Evolutionary conservation across 2,113 vertebrate species (phyloP), one percentile per base, ranked within the genome.

Genomic region (Athene cunicularia): DNA sequence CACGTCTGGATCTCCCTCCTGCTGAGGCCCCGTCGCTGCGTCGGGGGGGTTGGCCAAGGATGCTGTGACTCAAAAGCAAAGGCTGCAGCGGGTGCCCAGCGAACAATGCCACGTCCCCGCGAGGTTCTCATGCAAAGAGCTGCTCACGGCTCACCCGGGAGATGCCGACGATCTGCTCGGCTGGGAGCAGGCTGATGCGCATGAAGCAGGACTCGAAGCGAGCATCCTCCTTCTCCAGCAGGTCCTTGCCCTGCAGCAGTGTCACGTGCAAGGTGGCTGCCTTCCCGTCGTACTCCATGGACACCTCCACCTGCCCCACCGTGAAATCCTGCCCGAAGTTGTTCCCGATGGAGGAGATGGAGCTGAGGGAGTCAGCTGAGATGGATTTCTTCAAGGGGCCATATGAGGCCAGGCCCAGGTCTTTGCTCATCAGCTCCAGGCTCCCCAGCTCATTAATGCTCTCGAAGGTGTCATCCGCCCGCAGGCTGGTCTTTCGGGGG

Each of bases 301-400:
- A 98, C 86, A 99, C 99, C 98, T 99, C 99, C 97, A 99, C 98
- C 98, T 99, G 99, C 67, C 99, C 99, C 66, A 99, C 98, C 0
- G 98, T 99, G 98, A 99, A 99, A 91, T 99, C 99, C 55, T 99
- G 99, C 92, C 99, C 99, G 2, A 99, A 99, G 94, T 99, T 99
- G 97, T 99, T 99, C 86, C 99, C 99, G 68, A 99, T 98, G 41
- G 99, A 99, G 55, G 99, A 99, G 97, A 99, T 97, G 88, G 99
- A 99, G 97, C 98, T 99, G 93, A 99, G 98, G 1, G 99, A 99
- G 96, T 99, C 99, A 0, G 99, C 99, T 2, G 99, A 99, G 87
- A 99, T 86, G 49, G 99, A 99, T 37, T 99, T 99, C 90, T 98
- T 98, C 86, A 99, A 88, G 45, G 98, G 97, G 30, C 98, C 98